A percentile compares a stretch with the other conserved stretches of the same genome.
phyloP scores from a whole-genome alignment of 2,797 vertebrate species.

The Leptatherina wallacei region DNA sequence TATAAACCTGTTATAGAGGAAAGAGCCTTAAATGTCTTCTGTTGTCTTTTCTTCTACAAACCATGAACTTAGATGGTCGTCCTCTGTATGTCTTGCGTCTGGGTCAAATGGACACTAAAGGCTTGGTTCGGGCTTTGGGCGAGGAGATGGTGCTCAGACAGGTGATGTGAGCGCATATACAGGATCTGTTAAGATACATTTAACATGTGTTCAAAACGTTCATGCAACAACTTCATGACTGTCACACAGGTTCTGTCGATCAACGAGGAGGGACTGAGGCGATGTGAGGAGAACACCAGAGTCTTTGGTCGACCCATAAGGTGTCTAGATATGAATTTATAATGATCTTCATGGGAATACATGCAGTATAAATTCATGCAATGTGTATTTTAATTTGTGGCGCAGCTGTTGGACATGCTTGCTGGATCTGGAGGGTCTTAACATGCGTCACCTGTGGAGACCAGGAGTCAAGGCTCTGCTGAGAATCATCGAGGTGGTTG shows the following conservation, averaged over 20 bases:
- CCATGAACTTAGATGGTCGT: conserved; percentile 85
- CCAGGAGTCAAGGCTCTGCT: conserved; percentile 92
- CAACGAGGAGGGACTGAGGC: conserved; percentile 92
- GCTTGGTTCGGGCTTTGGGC: conserved; percentile 91
- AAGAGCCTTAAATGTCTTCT: neutral
- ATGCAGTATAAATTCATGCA: neutral
- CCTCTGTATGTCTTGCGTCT: conserved; percentile 92
- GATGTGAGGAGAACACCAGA: conserved; percentile 91
- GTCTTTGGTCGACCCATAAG: conserved; percentile 91
- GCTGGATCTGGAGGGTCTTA: conserved; percentile 94
- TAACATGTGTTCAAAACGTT: neutral
- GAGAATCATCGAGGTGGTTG: conserved; percentile 92
- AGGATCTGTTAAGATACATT: neutral
- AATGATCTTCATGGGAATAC: neutral
- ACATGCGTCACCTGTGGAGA: conserved; percentile 95
- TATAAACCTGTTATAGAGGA: too few species aligned
- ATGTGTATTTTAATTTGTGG: neutral
- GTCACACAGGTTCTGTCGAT: conserved; percentile 89
- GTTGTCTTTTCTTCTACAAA: neutral
- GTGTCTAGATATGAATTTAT: conserved; percentile 60
- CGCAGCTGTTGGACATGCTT: conserved; percentile 93
- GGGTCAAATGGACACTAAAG: conserved; percentile 97
- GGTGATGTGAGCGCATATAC: conserved; percentile 73
- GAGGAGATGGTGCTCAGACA: conserved; percentile 91
- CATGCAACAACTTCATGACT: neutral